These are phyloP conservation scores for Rotaria sp. DNA, from an alignment of 2,888 invertebrate species.

Conservation along the genomic window DNA sequence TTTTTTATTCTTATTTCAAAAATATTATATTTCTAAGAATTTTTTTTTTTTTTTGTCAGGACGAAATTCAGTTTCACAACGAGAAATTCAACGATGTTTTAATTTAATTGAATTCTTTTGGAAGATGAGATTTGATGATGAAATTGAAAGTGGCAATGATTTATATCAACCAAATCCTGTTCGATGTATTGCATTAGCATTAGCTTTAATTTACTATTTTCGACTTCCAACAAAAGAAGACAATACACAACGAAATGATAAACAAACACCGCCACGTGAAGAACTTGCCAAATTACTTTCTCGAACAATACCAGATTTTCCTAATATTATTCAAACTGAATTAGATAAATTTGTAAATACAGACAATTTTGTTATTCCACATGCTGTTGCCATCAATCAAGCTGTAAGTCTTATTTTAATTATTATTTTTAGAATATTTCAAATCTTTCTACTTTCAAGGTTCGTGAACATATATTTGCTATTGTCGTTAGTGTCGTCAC, in stretches of 20 bases:
- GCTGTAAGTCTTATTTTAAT: neutral
- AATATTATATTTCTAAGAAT: neutral
- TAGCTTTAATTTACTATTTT: constrained; percentile 18
- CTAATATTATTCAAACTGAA: neutral
- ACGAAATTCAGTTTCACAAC: neutral
- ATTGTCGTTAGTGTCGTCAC: constrained; percentile 10
- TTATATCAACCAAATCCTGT: constrained; percentile 12
- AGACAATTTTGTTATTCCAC: neutral
- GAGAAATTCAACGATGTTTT: constrained; percentile 28
- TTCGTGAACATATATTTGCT: constrained; percentile 18
- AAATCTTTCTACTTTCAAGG: neutral
- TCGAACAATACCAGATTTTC: neutral
- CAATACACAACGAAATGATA: constrained; percentile 1
- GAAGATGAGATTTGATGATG: constrained; percentile 1
- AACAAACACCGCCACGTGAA: constrained; percentile 1
- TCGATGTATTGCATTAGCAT: constrained; percentile 22
- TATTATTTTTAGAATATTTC: neutral
- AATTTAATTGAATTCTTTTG: constrained; percentile 29
- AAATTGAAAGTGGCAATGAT: neutral
- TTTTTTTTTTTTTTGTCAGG: neutral
- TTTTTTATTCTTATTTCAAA: neutral
- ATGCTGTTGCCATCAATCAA: constrained; percentile 12
- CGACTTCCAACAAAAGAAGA: constrained; percentile 15
- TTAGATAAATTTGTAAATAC: neutral
- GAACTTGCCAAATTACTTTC: neutral